Evolutionary conservation across 2,888 invertebrate genomes (phyloP).

Genomic region (Andricus quercusramuli): DNA sequence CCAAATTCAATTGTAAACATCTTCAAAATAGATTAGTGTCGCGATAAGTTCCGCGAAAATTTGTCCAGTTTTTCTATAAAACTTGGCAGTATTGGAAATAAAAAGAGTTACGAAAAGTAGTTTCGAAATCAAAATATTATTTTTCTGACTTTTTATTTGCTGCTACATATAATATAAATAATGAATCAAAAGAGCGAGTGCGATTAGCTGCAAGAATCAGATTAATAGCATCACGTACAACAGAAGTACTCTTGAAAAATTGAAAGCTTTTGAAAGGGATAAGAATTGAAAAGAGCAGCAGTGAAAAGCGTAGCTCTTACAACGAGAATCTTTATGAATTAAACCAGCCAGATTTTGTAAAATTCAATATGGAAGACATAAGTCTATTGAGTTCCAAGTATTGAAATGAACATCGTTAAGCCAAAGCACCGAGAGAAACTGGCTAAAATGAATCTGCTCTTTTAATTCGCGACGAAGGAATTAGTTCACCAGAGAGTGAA

Average conservation of each 20-base stretch:
- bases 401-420: neutral
- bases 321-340: neutral
- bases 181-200: neutral
- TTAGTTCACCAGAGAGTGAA: conserved; percentile 14
- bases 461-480: conserved; percentile 13
- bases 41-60: too few species aligned
- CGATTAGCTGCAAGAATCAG: neutral
- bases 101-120: neutral
- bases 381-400: conserved; percentile 2
- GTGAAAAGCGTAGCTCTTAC: neutral
- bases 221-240: neutral
- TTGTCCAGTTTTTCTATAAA: too few species aligned
- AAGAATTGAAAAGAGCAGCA: neutral
- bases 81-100: too few species aligned
- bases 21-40: too few species aligned
- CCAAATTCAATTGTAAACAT: too few species aligned
- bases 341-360: neutral
- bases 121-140: neutral
- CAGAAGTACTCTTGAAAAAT: neutral
- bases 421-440: neutral
- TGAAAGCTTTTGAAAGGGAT: neutral
- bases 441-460: neutral
- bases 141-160: neutral
- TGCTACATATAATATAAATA: neutral
- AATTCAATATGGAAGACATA: neutral